A percentile compares a stretch with the other conserved stretches of the same genome.
Evolutionary conservation across 2,797 vertebrate genomes (phyloP).

Genomic region (Ara ararauna): DNA sequence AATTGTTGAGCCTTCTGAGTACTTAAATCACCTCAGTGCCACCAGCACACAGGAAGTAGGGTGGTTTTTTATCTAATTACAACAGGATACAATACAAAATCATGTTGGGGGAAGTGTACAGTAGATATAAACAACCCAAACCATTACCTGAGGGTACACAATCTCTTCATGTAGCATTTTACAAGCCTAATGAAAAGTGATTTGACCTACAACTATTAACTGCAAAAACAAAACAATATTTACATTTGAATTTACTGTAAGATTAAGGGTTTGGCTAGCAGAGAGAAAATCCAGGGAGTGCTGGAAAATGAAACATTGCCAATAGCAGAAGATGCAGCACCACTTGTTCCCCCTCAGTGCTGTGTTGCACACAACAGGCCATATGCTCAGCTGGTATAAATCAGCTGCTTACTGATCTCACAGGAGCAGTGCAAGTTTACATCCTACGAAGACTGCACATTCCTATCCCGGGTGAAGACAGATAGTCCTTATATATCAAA

Average conservation of each 20-base stretch:
- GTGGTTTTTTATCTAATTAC: conserved; percentile 59
- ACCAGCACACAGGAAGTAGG: conserved; percentile 66
- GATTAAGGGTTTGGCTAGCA: conserved; percentile 12
- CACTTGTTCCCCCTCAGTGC: not conserved
- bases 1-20: conserved; percentile 37
- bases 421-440: not conserved
- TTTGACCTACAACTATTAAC: conserved; percentile 64
- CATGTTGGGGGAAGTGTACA: conserved; percentile 42
- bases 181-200: conserved; percentile 64
- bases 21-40: conserved; percentile 60
- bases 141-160: conserved; percentile 60
- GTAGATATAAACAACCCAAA: conserved; percentile 64
- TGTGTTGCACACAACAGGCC: not conserved
- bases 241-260: conserved; percentile 59
- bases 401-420: not conserved
- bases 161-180: conserved; percentile 43
- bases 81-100: conserved; percentile 64
- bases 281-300: conserved; percentile 17
- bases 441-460: not conserved
- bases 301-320: conserved; percentile 7
- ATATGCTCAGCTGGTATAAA: conserved; percentile 22
- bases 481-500: not conserved
- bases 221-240: conserved; percentile 51
- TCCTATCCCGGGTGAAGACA: not conserved
- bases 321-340: conserved; percentile 22